Evolutionary conservation across 2,797 vertebrate genomes (phyloP).

Genomic region (Saxicola maurus): DNA sequence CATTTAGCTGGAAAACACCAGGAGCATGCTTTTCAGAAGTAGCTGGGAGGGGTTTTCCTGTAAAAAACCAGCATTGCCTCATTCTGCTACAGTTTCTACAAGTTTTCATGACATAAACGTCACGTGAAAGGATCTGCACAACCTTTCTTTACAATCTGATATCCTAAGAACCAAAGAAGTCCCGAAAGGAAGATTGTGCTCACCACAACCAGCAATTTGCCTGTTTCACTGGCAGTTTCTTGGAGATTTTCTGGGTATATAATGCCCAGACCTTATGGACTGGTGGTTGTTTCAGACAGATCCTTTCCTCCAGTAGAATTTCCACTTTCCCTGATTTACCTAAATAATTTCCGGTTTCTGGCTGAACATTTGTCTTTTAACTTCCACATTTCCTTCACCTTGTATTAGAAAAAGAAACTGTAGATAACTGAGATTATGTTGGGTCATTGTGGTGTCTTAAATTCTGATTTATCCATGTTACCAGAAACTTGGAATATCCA

Average conservation of each 20-base stretch:
- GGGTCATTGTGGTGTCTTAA: not conserved
- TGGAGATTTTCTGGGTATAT: not conserved
- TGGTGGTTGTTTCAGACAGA: not conserved
- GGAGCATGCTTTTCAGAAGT: not conserved
- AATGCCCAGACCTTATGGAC: not conserved
- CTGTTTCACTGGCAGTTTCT: not conserved
- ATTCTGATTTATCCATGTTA: not conserved
- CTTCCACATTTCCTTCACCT: not conserved
- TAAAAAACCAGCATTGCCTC: not conserved
- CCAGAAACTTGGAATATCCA: not conserved
- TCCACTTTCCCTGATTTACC: not conserved
- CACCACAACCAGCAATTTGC: not conserved
- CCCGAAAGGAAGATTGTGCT: not conserved
- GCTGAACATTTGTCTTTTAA: not conserved
- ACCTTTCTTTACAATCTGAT: not conserved
- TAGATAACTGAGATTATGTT: not conserved
- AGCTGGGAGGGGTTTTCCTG: fast-evolving
- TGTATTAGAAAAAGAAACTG: not conserved
- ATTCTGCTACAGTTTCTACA: not conserved
- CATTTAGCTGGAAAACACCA: not conserved
- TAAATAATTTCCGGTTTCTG: not conserved
- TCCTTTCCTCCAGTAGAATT: not conserved
- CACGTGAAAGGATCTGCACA: not conserved
- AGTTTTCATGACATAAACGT: not conserved
- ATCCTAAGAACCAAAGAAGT: not conserved